Percentiles rank a stretch among this genome's conserved stretches.
These are phyloP conservation scores for Myoxocephalus aenaeus DNA, from an alignment of 2,797 vertebrate genomes.

Conservation along the genomic window DNA sequence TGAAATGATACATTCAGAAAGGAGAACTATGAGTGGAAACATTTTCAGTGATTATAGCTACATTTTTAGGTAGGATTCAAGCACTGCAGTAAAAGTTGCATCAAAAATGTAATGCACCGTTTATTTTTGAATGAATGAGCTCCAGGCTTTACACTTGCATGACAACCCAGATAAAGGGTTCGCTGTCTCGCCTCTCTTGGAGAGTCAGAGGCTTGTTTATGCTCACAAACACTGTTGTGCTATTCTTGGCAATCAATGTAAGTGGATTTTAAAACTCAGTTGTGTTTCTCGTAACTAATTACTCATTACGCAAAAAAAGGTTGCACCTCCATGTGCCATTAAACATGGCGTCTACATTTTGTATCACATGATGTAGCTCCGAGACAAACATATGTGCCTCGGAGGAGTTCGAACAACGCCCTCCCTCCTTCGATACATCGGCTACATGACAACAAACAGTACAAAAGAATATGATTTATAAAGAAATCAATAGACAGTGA, in stretches of 20 bases:
- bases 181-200: conserved; percentile 47
- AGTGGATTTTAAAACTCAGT: conserved; percentile 52
- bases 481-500: conserved; percentile 70
- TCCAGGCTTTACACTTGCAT: conserved; percentile 60
- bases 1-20: conserved; percentile 35
- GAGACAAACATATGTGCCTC: conserved; percentile 39
- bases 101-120: conserved; percentile 48
- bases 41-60: conserved; percentile 22
- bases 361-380: conserved; percentile 21
- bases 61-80: conserved; percentile 43
- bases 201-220: conserved; percentile 53
- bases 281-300: conserved; percentile 43
- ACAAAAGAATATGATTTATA: conserved; percentile 57
- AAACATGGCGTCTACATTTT: conserved; percentile 23
- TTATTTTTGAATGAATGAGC: conserved; percentile 62
- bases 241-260: conserved; percentile 59
- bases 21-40: conserved; percentile 8
- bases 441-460: conserved; percentile 43
- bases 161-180: conserved; percentile 61
- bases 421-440: conserved; percentile 13
- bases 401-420: conserved; percentile 33
- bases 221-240: conserved; percentile 53
- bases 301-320: conserved; percentile 34
- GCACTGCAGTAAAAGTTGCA: conserved; percentile 39
- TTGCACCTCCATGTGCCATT: conserved; percentile 46